phyloP scores from a whole-genome alignment of 1,140 invertebrate species.

The Andrena cerasifolii region DNA sequence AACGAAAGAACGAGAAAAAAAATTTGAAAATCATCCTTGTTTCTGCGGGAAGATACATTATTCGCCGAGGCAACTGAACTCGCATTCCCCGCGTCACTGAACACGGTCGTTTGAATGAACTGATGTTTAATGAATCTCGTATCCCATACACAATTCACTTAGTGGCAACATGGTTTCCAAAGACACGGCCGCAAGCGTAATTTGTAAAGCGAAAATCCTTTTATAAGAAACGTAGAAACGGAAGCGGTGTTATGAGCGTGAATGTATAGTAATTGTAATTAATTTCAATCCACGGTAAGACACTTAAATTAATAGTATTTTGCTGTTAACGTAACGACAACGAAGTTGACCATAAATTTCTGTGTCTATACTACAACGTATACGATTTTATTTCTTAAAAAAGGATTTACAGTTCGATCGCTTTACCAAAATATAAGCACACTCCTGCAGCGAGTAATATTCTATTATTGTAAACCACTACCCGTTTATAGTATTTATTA shows the following conservation, averaged over 20 bases:
- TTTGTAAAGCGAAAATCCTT: conserved; percentile 43
- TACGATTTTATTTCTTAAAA: conserved; percentile 51
- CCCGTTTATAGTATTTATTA: conserved; percentile 65
- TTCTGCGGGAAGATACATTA: conserved; percentile 1
- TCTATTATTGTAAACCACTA: conserved; percentile 65
- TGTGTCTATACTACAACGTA: background rate
- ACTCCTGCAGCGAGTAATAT: conserved; percentile 57
- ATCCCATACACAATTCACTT: conserved; percentile 44
- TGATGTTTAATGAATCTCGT: conserved; percentile 35
- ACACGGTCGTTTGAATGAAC: conserved; percentile 16
- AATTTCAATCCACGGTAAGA: conserved; percentile 28
- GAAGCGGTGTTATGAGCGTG: conserved; percentile 29
- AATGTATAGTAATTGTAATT: conserved; percentile 1
- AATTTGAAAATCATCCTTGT: conserved; percentile 5
- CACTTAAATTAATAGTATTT: conserved; percentile 32
- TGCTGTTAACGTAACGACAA: conserved; percentile 24
- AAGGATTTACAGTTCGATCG: conserved; percentile 38
- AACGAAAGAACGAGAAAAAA: background rate
- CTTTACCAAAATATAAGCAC: conserved; percentile 59
- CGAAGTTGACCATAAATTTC: conserved; percentile 16
- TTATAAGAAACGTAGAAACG: conserved; percentile 43
- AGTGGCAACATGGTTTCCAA: conserved; percentile 53
- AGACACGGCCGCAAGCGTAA: conserved; percentile 36
- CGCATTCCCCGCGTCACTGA: background rate
- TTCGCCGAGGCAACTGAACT: background rate